Percentiles rank a stretch among this genome's conserved stretches.
phyloP scores from a whole-genome alignment of 2,888 invertebrate genomes.

The Halictus ligatus region DNA sequence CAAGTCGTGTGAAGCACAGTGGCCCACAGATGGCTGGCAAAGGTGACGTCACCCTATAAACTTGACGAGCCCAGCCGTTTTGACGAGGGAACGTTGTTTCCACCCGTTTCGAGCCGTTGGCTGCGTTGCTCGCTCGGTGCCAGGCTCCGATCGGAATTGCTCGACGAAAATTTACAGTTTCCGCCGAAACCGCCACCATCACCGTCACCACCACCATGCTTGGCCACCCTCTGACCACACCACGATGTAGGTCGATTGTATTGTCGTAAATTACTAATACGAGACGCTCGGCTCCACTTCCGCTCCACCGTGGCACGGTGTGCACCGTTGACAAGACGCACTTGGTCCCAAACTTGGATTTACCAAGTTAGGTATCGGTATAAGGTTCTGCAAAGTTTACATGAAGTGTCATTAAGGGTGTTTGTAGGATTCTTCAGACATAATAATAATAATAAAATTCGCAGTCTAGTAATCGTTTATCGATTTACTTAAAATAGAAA shows the following conservation, averaged over 20 bases:
- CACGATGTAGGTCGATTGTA: constrained; percentile 67
- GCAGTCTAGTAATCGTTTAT: no score
- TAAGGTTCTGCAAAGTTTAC: neutral
- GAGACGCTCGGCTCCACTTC: constrained; percentile 72
- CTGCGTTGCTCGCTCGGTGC: neutral
- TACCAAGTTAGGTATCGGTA: neutral
- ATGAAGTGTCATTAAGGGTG: neutral
- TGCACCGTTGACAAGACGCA: constrained; percentile 46
- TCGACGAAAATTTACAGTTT: constrained; percentile 69
- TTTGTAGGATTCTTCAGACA: neutral
- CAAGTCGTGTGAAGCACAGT: constrained; percentile 37
- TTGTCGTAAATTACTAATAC: constrained; percentile 66
- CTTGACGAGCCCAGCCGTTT: constrained; percentile 71
- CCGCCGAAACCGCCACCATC: constrained; percentile 59
- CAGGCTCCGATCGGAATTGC: constrained; percentile 48
- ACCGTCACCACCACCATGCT: constrained; percentile 22
- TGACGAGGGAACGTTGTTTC: constrained; percentile 60
- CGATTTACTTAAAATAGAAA: no score
- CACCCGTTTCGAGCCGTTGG: constrained; percentile 22
- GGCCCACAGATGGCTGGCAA: constrained; percentile 71
- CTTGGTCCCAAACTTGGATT: neutral
- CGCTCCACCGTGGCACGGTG: constrained; percentile 47
- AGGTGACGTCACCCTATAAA: constrained; percentile 76
- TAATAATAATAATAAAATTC: no score
- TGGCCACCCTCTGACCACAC: constrained; percentile 2